phyloP scores from a whole-genome alignment of 2,888 invertebrate genomes.

The Drosophila barbarae region DNA sequence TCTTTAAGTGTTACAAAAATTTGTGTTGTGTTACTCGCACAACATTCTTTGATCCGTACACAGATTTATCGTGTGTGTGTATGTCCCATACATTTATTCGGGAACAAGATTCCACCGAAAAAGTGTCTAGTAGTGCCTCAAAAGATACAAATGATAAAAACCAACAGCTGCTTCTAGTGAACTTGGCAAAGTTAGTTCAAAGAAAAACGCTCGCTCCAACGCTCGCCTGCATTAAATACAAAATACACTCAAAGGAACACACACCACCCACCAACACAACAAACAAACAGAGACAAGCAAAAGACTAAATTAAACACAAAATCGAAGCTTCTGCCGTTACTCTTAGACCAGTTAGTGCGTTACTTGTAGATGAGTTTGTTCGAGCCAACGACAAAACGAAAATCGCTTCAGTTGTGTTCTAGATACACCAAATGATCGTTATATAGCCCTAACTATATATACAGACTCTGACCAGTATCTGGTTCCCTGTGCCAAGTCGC shows the following conservation, averaged over 20 bases:
- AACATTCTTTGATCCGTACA: slow-evolving; percentile 30
- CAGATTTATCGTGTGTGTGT: slow-evolving; percentile 26
- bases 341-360: slow-evolving; percentile 65
- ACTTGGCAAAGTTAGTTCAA: slow-evolving; percentile 38
- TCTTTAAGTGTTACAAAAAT: slow-evolving; percentile 31
- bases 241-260: slow-evolving; percentile 7
- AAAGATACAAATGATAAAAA: slow-evolving; percentile 17
- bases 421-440: slow-evolving; percentile 55
- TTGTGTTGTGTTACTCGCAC: slow-evolving; percentile 42
- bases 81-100: slow-evolving; percentile 13
- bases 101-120: slow-evolving; percentile 11
- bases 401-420: slow-evolving; percentile 65
- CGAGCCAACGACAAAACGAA: slow-evolving; percentile 39
- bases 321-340: slow-evolving; percentile 63
- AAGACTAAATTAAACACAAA: slow-evolving; percentile 32
- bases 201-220: slow-evolving; percentile 40
- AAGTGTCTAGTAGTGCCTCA: slow-evolving; percentile 35
- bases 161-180: slow-evolving; percentile 53
- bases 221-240: slow-evolving; percentile 40
- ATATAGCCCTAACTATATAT: slow-evolving; percentile 16
- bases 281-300: slow-evolving; percentile 25
- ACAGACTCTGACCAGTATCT: slow-evolving; percentile 16
- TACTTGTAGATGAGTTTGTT: slow-evolving; percentile 69
- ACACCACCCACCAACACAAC: slow-evolving; percentile 15
- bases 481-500: slow-evolving; percentile 54